A percentile compares a stretch with the other conserved stretches of the same genome.
phyloP scores from a whole-genome alignment of 2,113 vertebrate species.

The Chloropsis hardwickii region DNA sequence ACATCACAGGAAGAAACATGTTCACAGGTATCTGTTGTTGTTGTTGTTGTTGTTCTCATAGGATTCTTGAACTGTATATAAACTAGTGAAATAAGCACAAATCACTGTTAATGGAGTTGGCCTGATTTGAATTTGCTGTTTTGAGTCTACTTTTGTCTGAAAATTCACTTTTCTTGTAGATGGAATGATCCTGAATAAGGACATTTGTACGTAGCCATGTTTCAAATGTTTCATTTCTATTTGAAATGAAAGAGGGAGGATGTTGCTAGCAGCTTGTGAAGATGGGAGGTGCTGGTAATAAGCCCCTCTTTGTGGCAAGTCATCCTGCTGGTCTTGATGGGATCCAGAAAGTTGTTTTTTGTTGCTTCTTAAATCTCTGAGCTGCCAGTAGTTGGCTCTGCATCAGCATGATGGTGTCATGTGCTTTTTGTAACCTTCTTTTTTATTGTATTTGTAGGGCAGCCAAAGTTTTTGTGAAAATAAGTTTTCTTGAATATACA shows the following conservation, averaged over 20 bases:
- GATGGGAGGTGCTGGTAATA: background rate
- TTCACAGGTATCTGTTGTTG: constrained; percentile 78
- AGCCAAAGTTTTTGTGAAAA: background rate
- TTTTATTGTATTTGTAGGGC: background rate
- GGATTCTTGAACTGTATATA: background rate
- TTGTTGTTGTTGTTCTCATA: background rate
- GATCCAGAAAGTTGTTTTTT: background rate
- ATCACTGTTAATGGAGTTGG: background rate
- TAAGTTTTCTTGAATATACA: background rate
- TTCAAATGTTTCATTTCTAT: background rate
- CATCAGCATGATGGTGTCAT: background rate
- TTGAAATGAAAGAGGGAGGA: background rate
- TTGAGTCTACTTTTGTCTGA: background rate
- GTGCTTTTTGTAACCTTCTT: background rate
- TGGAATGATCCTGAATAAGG: background rate
- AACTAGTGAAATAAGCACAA: background rate
- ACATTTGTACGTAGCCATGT: background rate
- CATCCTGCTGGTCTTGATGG: background rate
- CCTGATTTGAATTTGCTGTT: background rate
- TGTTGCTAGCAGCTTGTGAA: background rate
- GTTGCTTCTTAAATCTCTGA: background rate
- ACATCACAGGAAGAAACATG: constrained; percentile 88
- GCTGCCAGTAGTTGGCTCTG: background rate
- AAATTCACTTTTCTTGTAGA: background rate
- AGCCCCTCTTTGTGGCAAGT: background rate